Evolutionary conservation across 1,140 invertebrate species (phyloP).

Genomic region (Tetramorium simillimum): DNA sequence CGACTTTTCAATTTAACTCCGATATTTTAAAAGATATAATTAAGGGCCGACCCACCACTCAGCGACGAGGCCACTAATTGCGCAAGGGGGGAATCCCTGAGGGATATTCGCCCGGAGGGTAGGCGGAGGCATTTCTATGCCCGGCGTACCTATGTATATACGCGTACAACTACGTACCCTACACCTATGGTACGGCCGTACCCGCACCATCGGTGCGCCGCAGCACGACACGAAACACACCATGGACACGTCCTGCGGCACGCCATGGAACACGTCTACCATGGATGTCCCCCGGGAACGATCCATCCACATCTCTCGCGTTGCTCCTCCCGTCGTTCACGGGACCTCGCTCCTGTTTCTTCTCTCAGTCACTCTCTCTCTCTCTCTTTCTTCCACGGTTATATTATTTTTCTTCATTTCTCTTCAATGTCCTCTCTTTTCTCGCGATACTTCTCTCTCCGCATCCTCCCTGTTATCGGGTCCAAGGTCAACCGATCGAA

Average conservation of each 20-base stretch:
- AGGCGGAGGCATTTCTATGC: conserved; percentile 62
- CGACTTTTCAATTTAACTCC: conserved; percentile 83
- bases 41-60: conserved; percentile 75
- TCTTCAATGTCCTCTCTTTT: background rate
- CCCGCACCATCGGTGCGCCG: conserved; percentile 60
- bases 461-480: conserved; percentile 47
- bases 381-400: too few species aligned
- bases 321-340: conserved; percentile 7
- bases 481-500: conserved; percentile 73
- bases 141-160: conserved; percentile 23
- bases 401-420: background rate
- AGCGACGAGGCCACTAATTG: conserved; percentile 80
- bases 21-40: conserved; percentile 84
- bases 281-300: conserved; percentile 67
- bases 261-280: conserved; percentile 72
- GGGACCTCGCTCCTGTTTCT: background rate
- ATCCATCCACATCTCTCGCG: conserved; percentile 67
- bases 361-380: background rate
- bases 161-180: conserved; percentile 16
- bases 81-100: conserved; percentile 64
- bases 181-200: conserved; percentile 34
- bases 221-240: conserved; percentile 73
- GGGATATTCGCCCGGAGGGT: conserved; percentile 38
- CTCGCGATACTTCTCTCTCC: conserved; percentile 10
- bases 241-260: conserved; percentile 74